Evolutionary conservation across 2,888 invertebrate genomes (phyloP).

Genomic region (Tenthredo notha): DNA sequence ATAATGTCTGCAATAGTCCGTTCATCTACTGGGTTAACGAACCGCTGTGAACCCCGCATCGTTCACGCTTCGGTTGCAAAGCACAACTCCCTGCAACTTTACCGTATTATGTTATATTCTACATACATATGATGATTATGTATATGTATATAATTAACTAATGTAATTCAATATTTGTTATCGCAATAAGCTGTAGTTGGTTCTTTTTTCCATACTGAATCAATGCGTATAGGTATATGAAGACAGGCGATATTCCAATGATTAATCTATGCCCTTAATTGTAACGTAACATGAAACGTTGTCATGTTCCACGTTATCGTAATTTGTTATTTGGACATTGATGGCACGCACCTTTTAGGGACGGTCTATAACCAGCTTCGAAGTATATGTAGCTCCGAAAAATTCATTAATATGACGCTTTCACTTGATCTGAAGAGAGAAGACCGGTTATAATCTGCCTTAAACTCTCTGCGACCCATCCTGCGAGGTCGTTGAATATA

Average conservation of each 20-base stretch:
- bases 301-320: not conserved
- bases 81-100: not conserved
- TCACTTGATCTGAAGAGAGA: constrained; percentile 36
- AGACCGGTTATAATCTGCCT: constrained; percentile 43
- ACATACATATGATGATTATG: not conserved
- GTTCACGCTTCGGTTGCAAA: constrained; percentile 27
- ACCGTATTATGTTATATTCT: not conserved
- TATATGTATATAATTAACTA: not conserved
- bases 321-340: constrained; percentile 6
- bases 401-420: constrained; percentile 34
- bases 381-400: not conserved
- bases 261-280: not conserved
- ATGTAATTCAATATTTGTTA: constrained; percentile 25
- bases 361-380: not conserved
- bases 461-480: constrained; percentile 22
- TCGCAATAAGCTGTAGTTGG: not conserved
- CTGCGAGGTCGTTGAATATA: not conserved
- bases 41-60: constrained; percentile 58
- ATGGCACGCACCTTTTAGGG: not conserved
- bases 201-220: not conserved
- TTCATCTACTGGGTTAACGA: constrained; percentile 60
- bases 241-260: not conserved
- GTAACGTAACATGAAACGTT: constrained; percentile 3
- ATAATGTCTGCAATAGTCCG: constrained; percentile 54
- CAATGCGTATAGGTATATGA: not conserved